Evolutionary conservation across 2,797 vertebrate species (phyloP), one percentile per base, ranked within the genome.

Genomic region (Gambelia wislizenii): DNA sequence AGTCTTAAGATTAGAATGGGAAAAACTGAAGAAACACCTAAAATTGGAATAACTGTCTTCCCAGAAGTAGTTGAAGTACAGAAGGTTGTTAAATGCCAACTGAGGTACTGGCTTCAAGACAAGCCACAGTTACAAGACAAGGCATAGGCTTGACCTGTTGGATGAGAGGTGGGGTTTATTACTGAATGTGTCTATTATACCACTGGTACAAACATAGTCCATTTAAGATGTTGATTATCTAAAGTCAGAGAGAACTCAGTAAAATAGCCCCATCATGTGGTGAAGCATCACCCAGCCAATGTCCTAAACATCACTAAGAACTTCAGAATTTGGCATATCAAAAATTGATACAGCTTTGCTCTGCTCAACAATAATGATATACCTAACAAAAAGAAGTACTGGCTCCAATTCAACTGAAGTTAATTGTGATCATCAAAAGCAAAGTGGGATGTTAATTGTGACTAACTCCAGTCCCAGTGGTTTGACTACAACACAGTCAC

Each of bases 251-350:
- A 78, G 49, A 56, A 56, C 39, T 16, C 39, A 14, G 39, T 74
- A 42, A 52, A 30, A 85, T 56, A 85, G 69, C 83, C 25, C 83
- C 83, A 85, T 54, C 83, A 56, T 74, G 83, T 74, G 83, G 83
- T 39, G n/a, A 27, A 74, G 56, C 22, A 39, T 72, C 22, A 54
- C 49, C 7, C 44, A 74, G 47, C 27, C 27, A 42, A 7, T 85
- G 12, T 14, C 2, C 39, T 56, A 30, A 54, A 72, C 30, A 74
- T 10, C 25, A 74, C 33, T 36, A 72, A 72, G 33, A 8, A 67
- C 30, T 36, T 44, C 20, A 44, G 8, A 44, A 75, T 25, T 27
- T 44, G 2, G 3, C 39, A 70, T 9, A 18, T 13, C 10, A 0
- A n/a, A 74, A 70, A 33, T 25, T 72, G 25, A 39, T 14, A 36